These are phyloP conservation scores for Lingula anatina DNA, from an alignment of 2,888 invertebrate species.

Conservation along the genomic window DNA sequence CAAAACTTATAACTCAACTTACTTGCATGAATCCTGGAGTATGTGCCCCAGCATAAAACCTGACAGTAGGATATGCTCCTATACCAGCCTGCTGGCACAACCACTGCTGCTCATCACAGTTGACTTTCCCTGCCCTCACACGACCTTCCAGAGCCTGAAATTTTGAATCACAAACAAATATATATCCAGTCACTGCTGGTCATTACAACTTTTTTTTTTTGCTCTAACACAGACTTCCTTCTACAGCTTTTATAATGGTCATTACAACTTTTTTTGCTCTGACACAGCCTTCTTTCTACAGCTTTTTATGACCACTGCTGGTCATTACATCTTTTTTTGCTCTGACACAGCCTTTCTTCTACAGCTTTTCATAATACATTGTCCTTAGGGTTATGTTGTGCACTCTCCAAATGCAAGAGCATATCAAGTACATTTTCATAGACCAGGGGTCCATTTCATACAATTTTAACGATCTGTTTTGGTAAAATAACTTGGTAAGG, in stretches of 20 bases:
- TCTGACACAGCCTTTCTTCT: background rate
- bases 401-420: no score
- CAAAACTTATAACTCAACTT: no score
- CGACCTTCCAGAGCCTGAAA: conserved; percentile 55
- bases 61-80: conserved; percentile 61
- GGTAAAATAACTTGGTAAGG: no score
- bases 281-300: background rate
- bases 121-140: conserved; percentile 62
- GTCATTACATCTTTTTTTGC: background rate
- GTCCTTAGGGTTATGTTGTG: no score
- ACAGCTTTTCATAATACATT: no score
- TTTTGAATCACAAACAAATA: background rate
- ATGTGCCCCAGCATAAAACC: conserved; percentile 36
- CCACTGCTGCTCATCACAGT: conserved; percentile 60
- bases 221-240: no score
- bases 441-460: no score
- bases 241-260: background rate
- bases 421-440: no score
- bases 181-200: background rate
- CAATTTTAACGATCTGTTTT: no score
- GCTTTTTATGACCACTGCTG: background rate
- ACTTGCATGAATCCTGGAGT: no score
- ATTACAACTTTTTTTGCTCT: background rate
- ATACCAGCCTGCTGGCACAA: conserved; percentile 59
- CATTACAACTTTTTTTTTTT: background rate